Conservation (phyloP, 2,888 invertebrate species). For the Sesia apiformis region DNA sequence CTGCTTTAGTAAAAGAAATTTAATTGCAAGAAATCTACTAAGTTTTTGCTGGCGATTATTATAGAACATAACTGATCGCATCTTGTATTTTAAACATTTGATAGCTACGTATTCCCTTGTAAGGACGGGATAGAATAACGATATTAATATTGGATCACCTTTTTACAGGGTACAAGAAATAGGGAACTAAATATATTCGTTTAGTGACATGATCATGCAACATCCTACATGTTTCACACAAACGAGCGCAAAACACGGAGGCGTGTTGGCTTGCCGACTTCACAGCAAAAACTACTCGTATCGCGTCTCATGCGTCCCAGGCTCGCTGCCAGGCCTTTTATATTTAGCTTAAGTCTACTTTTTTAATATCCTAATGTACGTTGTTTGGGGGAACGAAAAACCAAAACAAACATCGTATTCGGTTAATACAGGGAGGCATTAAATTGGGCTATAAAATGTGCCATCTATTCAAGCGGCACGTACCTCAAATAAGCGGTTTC, state of each 20-base stretch:
- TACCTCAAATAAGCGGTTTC: slow-evolving; percentile 22
- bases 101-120: neutral
- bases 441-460: slow-evolving; percentile 41
- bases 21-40: neutral
- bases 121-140: neutral
- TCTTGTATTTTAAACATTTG: neutral
- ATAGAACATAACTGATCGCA: neutral
- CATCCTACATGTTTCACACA: slow-evolving; percentile 21
- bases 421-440: slow-evolving; percentile 26
- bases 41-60: neutral
- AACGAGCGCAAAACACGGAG: slow-evolving; percentile 29
- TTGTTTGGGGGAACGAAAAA: slow-evolving; percentile 28
- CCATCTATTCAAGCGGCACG: slow-evolving; percentile 23
- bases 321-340: slow-evolving; percentile 28
- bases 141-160: neutral
- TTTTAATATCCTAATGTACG: slow-evolving; percentile 29
- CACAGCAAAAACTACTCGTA: slow-evolving; percentile 8
- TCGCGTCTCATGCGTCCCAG: slow-evolving; percentile 32
- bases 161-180: neutral
- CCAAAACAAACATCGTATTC: slow-evolving; percentile 21
- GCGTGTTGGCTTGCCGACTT: slow-evolving; percentile 18
- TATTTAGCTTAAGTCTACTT: slow-evolving; percentile 42
- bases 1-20: neutral
- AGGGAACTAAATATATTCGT: slow-evolving; percentile 15
- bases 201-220: slow-evolving; percentile 21